phyloP scores from a whole-genome alignment of 2,888 invertebrate genomes.

The Metellina segmentata region DNA sequence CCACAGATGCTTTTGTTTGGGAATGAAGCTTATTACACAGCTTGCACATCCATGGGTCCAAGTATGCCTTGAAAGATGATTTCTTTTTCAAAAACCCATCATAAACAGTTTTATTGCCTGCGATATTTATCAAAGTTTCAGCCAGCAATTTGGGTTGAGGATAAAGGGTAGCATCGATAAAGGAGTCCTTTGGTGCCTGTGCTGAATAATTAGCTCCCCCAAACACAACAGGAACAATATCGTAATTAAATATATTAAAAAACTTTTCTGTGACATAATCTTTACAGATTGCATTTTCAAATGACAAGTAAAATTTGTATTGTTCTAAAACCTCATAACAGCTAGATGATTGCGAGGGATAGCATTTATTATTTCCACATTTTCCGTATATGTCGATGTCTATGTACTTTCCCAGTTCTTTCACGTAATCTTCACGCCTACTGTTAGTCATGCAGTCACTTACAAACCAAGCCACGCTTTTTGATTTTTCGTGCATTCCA shows the following conservation, averaged over 20 bases:
- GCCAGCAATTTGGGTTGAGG: slow-evolving; percentile 66
- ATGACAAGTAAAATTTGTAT: slow-evolving; percentile 74
- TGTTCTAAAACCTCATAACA: slow-evolving; percentile 80
- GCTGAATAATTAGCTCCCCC: slow-evolving; percentile 79
- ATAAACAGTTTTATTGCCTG: slow-evolving; percentile 38
- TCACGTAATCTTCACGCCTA: slow-evolving; percentile 72
- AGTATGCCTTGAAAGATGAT: slow-evolving; percentile 49
- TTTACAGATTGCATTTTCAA: slow-evolving; percentile 78
- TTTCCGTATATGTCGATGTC: slow-evolving; percentile 75
- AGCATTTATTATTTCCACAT: slow-evolving; percentile 70
- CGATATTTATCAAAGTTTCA: slow-evolving; percentile 41
- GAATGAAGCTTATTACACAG: slow-evolving; percentile 68
- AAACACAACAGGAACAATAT: slow-evolving; percentile 79
- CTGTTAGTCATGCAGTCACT: slow-evolving; percentile 74
- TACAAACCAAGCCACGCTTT: slow-evolving; percentile 71
- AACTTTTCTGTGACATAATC: slow-evolving; percentile 80
- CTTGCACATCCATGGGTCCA: slow-evolving; percentile 73
- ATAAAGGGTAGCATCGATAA: slow-evolving; percentile 79
- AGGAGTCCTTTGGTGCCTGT: slow-evolving; percentile 79
- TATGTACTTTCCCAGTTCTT: slow-evolving; percentile 72
- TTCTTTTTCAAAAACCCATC: slow-evolving; percentile 50
- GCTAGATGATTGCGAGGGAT: slow-evolving; percentile 78
- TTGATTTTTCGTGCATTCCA: not conserved
- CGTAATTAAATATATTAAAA: slow-evolving; percentile 78
- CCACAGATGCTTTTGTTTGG: not conserved